Conservation (phyloP, 1,140 invertebrate species). For the Pogonomyrmex californicus region DNA sequence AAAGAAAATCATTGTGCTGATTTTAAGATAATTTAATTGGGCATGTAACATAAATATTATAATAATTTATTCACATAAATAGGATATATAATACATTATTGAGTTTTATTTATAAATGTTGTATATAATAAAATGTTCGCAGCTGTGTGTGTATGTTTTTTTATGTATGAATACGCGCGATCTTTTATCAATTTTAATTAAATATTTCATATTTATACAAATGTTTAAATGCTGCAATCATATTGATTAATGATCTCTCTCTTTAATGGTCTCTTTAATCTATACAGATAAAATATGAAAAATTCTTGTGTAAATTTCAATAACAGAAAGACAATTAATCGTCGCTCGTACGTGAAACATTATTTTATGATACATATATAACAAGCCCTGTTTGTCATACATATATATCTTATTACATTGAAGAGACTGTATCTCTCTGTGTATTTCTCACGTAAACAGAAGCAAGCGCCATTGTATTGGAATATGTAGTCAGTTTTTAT, state of each 20-base stretch:
- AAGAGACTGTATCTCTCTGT: not conserved
- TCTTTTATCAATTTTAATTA: slow-evolving; percentile 11
- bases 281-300: slow-evolving; percentile 16
- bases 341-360: not conserved
- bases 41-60: not conserved
- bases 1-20: not conserved
- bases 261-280: not conserved
- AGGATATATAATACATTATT: not conserved
- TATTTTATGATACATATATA: not conserved
- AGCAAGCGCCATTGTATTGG: slow-evolving; percentile 54
- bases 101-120: not conserved
- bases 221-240: not conserved
- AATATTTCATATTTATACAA: not conserved
- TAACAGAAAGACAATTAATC: not conserved
- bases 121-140: not conserved
- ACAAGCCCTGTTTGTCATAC: not conserved
- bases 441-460: slow-evolving; percentile 45
- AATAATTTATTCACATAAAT: not conserved
- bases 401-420: not conserved
- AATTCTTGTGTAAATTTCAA: not conserved
- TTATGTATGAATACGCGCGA: not conserved
- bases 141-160: not conserved
- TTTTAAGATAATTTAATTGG: slow-evolving; percentile 15
- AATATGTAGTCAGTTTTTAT: slow-evolving; percentile 42
- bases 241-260: not conserved